phyloP scores from a whole-genome alignment of 2,113 vertebrate genomes.

The Alaudala cheleensis region DNA sequence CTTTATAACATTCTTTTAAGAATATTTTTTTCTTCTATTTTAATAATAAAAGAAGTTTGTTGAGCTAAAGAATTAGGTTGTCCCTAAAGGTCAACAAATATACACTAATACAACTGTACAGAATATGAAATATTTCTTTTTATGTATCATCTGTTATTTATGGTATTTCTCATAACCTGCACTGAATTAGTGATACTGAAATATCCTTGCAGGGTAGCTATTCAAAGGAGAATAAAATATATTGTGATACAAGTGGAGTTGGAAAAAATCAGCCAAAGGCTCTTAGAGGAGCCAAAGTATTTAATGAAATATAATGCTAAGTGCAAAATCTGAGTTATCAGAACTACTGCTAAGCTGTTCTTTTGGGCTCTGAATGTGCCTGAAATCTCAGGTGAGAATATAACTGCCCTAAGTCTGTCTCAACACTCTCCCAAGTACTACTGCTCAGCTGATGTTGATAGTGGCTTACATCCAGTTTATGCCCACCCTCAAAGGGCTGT shows the following conservation, averaged over 20 bases:
- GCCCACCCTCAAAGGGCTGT: not conserved
- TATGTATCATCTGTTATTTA: not conserved
- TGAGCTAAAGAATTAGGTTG: not conserved
- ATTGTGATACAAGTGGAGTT: not conserved
- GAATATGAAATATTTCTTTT: not conserved
- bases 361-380: not conserved
- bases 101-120: not conserved
- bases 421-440: not conserved
- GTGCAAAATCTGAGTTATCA: not conserved
- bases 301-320: not conserved
- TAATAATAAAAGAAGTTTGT: not conserved
- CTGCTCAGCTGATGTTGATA: not conserved
- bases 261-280: not conserved
- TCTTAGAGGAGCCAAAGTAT: not conserved
- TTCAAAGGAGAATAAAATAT: conserved; percentile 4
- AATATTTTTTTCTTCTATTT: not conserved
- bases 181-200: not conserved
- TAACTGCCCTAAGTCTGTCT: not conserved
- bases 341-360: not conserved
- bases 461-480: not conserved
- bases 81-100: not conserved
- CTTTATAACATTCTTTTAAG: not conserved
- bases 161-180: not conserved
- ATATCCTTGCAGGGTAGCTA: not conserved
- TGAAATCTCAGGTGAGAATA: not conserved